Base-by-base conservation (phyloP, 2,113 vertebrate species). In the Alethe castanea region DNA sequence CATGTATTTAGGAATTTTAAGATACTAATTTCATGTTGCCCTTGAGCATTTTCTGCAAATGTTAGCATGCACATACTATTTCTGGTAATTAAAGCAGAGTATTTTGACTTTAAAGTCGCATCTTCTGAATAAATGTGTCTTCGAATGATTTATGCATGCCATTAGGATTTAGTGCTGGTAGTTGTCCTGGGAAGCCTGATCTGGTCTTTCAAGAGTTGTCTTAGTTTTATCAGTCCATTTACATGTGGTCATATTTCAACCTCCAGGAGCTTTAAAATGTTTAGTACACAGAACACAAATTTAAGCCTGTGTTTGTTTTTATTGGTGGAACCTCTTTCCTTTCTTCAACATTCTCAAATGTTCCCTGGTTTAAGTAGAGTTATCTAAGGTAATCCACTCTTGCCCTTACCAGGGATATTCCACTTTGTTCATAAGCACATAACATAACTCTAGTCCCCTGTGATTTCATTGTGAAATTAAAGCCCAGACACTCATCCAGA, bases 311-410 rank as follows among this genome's bases (percentile, higher is more conserved):
- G 98, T 98, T 98, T 98, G 96, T 98, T 98, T 98, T 97, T 97
- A 97, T 97, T 98, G 94, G 95, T 90, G 83, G 97, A 94, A 87
- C 88, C 96, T 92, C 95, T 98, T 98, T 98, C 98, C 98, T 98
- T 97, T 98, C 98, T 98, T 99, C 98, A 99, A 98, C 97, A 97
- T 98, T 99, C 99, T 99, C 99, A 98, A 98, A 99, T 99, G 98
- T 99, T 99, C 98, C 95, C 69, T 79, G 94, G 97, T 98, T 98
- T 98, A 98, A 98, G 97, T 95, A 97, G 90, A 97, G 98, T 98
- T 98, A 98, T 99, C 98, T 98, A 97, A 97, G 96, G 90, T 99
- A 99, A 99, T 99, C 99, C 99, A 95, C 97, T 98, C 97, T 97
- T 98, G 98, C 97, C 98, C 97, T 97, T 97, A 97, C 96, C 95